Evolutionary conservation across 2,888 invertebrate genomes (phyloP).

Genomic region (Chrysolina oricalcia): DNA sequence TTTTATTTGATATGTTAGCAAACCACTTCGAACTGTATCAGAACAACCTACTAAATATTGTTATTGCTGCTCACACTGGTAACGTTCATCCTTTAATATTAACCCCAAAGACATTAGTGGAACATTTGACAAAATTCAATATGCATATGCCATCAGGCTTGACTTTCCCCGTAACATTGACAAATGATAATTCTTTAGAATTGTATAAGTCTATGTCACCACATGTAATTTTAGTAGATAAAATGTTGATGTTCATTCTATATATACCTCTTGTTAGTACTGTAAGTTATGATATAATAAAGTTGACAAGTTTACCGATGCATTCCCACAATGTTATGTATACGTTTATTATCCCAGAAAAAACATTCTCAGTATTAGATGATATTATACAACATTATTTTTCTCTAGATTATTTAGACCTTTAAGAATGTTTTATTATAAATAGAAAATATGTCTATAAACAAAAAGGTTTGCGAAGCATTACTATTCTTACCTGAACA

Average conservation of each 20-base stretch:
- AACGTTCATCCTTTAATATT: neutral
- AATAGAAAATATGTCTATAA: no score
- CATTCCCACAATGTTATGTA: neutral
- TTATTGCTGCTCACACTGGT: neutral
- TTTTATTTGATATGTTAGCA: neutral
- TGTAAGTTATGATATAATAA: slow-evolving; percentile 8
- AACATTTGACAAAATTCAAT: neutral
- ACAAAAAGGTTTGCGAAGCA: no score
- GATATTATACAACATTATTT: neutral
- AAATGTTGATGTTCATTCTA: neutral
- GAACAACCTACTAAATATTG: neutral
- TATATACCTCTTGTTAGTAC: neutral
- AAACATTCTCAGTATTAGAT: neutral
- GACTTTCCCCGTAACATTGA: neutral
- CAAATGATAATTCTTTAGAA: neutral
- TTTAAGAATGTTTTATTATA: no score
- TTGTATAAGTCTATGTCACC: neutral
- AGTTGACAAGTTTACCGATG: neutral
- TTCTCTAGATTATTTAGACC: neutral
- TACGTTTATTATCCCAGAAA: slow-evolving; percentile 2
- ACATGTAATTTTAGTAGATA: neutral
- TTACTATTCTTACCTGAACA: neutral
- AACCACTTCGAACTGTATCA: neutral
- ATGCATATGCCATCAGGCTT: neutral
- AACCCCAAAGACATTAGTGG: neutral